These are phyloP conservation scores for Cherax quadricarinatus DNA, from an alignment of 1,140 invertebrate genomes.

Conservation along the genomic window DNA sequence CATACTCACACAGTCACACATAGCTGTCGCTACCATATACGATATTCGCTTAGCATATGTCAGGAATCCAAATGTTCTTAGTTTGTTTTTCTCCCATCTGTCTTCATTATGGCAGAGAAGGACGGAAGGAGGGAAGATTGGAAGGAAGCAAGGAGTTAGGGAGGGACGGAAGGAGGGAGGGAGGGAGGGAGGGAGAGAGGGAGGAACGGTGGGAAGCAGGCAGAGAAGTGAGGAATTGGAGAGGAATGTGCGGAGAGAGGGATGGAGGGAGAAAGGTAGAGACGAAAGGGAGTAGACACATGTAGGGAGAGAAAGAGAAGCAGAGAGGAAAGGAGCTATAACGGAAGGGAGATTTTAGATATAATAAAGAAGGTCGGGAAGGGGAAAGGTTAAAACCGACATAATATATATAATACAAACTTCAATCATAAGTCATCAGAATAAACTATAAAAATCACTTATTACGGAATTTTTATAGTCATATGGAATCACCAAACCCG, in stretches of 20 bases:
- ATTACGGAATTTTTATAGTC: too few species aligned
- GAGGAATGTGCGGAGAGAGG: not conserved
- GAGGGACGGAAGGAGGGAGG: not conserved
- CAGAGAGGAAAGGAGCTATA: too few species aligned
- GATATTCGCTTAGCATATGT: slow-evolving; percentile 31
- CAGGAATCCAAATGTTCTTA: not conserved
- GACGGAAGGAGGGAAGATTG: not conserved
- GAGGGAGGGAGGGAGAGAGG: not conserved
- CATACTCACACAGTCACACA: not conserved
- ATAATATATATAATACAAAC: too few species aligned
- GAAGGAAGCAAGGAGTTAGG: not conserved
- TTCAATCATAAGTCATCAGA: too few species aligned
- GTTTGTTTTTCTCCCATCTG: not conserved
- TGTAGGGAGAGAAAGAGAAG: not conserved
- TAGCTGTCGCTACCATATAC: not conserved
- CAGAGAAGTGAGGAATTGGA: not conserved
- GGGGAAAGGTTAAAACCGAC: too few species aligned
- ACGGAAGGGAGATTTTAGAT: too few species aligned
- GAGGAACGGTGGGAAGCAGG: not conserved
- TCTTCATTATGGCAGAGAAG: slow-evolving; percentile 2
- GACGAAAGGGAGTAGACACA: not conserved
- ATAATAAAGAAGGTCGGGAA: too few species aligned
- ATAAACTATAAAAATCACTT: too few species aligned
- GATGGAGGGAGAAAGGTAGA: not conserved
- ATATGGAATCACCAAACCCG: too few species aligned